Percentiles rank a stretch among this genome's conserved stretches.
These are phyloP conservation scores for Nibea albiflora DNA, from an alignment of 2,113 vertebrate species.

Conservation along the genomic window DNA sequence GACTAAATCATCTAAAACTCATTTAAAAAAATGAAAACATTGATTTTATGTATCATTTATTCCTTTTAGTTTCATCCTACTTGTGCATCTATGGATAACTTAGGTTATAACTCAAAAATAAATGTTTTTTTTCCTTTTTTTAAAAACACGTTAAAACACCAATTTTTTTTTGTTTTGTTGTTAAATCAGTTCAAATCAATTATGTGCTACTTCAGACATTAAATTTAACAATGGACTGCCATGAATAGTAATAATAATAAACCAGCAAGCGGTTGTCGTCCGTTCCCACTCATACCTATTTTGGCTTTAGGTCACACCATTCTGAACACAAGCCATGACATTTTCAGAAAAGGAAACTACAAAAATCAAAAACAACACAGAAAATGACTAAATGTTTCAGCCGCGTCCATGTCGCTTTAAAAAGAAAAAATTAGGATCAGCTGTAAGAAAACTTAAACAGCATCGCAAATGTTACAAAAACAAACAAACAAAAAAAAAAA, in stretches of 20 bases:
- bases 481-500: conserved; percentile 13
- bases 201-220: conserved; percentile 69
- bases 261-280: conserved; percentile 40
- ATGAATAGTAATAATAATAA: conserved; percentile 14
- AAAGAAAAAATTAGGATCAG: conserved; percentile 43
- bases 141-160: conserved; percentile 68
- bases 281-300: conserved; percentile 47
- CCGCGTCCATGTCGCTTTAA: conserved; percentile 39
- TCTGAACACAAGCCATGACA: conserved; percentile 50
- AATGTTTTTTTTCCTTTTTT: conserved; percentile 7
- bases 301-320: conserved; percentile 62
- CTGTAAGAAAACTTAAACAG: conserved; percentile 52
- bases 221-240: conserved; percentile 51
- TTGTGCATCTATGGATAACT: conserved; percentile 79
- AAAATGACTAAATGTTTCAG: conserved; percentile 52
- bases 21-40: conserved; percentile 50
- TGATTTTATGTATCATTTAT: conserved; percentile 61
- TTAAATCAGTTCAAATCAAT: conserved; percentile 72
- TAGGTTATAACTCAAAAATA: conserved; percentile 65
- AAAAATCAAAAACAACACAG: background rate
- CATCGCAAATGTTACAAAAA: conserved; percentile 56
- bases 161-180: conserved; percentile 26
- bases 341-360: conserved; percentile 36
- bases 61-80: conserved; percentile 74
- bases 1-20: conserved; percentile 65